Evolutionary conservation across 1,140 invertebrate genomes (phyloP).

Genomic region (Heliconius himera): DNA sequence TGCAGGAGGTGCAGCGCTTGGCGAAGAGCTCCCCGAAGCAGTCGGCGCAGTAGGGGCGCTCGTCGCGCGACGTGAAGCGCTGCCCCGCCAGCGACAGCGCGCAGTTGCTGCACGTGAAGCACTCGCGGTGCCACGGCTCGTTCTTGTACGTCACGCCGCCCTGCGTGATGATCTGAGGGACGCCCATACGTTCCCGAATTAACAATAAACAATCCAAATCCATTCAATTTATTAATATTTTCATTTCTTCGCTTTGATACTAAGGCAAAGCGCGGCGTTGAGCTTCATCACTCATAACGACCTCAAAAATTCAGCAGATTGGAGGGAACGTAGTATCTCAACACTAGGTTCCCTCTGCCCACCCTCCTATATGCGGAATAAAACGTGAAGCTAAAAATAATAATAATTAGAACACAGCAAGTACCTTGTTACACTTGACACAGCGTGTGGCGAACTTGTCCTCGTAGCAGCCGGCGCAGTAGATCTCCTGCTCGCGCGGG

Average conservation of each 20-base stretch:
- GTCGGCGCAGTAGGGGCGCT: conserved; percentile 99
- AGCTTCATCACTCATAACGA: too few relatives aligned
- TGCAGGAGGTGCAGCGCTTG: conserved; percentile 98
- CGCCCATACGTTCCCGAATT: too few relatives aligned
- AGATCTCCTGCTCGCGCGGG: conserved; percentile 99
- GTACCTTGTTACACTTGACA: conserved; percentile 98
- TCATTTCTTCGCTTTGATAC: too few relatives aligned
- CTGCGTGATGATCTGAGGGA: conserved; percentile 96
- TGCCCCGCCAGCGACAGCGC: conserved; percentile 97
- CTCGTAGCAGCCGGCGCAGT: conserved; percentile 99
- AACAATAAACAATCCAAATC: too few relatives aligned
- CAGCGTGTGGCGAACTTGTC: conserved; percentile 99
- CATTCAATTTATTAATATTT: too few relatives aligned
- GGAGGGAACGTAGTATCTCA: neutral
- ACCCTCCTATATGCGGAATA: neutral
- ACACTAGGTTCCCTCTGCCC: neutral
- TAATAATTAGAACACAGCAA: neutral
- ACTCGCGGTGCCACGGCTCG: conserved; percentile 99
- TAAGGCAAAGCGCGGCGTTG: too few relatives aligned
- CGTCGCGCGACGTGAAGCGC: conserved; percentile 98
- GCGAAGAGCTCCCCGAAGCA: conserved; percentile 99
- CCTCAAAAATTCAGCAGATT: too few relatives aligned
- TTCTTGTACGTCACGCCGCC: conserved; percentile 99
- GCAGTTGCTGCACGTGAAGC: conserved; percentile 99
- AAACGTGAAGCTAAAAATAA: neutral